Percentiles rank a stretch among this genome's conserved stretches.
Evolutionary conservation across 2,797 vertebrate species (phyloP).

Genomic region (Oreochromis mossambicus): DNA sequence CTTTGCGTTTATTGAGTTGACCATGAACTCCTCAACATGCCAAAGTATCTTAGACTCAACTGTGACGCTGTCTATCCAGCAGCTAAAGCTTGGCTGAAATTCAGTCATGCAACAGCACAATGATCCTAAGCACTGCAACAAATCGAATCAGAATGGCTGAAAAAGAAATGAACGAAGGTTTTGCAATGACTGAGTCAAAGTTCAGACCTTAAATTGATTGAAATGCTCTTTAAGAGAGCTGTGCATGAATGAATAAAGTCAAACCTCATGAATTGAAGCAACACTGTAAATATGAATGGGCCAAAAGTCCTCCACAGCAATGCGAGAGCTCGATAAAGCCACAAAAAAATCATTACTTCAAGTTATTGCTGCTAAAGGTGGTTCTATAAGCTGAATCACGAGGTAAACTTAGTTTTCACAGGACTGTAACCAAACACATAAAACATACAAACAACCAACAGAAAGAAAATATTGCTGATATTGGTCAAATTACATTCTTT

Average conservation of each 20-base stretch:
- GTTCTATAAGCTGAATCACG: not conserved
- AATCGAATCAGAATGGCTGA: not conserved
- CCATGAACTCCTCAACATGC: not conserved
- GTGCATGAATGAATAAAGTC: not conserved
- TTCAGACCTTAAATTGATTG: not conserved
- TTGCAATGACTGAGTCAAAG: not conserved
- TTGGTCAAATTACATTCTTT: not conserved
- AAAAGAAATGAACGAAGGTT: not conserved
- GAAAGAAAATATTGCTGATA: not conserved
- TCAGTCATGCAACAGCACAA: not conserved
- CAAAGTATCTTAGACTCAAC: not conserved
- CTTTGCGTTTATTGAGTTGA: not conserved
- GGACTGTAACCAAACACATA: not conserved
- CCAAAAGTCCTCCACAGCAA: not conserved
- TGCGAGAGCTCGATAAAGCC: not conserved
- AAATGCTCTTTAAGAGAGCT: not conserved
- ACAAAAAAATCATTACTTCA: not conserved
- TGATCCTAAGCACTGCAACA: not conserved
- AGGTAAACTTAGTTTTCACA: not conserved
- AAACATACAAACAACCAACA: not conserved
- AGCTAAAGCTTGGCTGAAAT: not conserved
- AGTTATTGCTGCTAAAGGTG: not conserved
- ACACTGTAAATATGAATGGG: not conserved
- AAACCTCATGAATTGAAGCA: not conserved
- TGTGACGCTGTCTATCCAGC: not conserved